Base-by-base conservation (phyloP, 2,888 invertebrate species). In the Tolmerus cingulatus region DNA sequence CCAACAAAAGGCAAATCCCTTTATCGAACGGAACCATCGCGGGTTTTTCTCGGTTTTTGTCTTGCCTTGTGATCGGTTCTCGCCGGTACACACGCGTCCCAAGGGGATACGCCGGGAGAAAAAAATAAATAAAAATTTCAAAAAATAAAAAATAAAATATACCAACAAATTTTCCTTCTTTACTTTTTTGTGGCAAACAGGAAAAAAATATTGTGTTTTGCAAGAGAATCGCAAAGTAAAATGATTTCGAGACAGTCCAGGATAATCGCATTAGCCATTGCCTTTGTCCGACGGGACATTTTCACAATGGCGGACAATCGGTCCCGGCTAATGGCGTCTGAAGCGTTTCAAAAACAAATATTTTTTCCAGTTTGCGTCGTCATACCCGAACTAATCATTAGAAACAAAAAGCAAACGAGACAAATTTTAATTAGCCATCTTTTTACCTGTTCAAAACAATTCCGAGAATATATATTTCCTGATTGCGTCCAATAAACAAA, bases 1-100 rank as follows among this genome's bases (percentile, higher is more conserved):
- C 40, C 40, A 86, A 86, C 86, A 86, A 86, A 76, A 86, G 51
- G 46, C n/a, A 86, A 86, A 86, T 86, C 77, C 77, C 86, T 86
- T 86, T 86, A 86, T 86, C 86, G 77, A 86, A 51, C 57, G 55
- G 34, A 77, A 55, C 86, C 55, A 86, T 86, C 86, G 34, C 77
- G 37, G 34, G 51, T 34, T 66, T 51, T 74, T 84, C 30, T 74
- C 66, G 46, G 79, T 79, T 46, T 66, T 66, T 66, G 79, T 46
- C 79, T 79, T 66, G 66, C 19, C 66, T 66, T 19, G 51, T 40
- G 79, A 79, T 79, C 79, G 27, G 51, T 30, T 51, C 78, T 23
- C 51, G 46, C 27, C 51, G 30, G 79, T 79, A n/a, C 78, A 78
- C 43, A 78, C 43, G 19, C 78, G 23, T 78, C 79, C 51, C 79